Conservation (phyloP, 2,113 vertebrate species). For the Chelonoidis abingdonii region DNA sequence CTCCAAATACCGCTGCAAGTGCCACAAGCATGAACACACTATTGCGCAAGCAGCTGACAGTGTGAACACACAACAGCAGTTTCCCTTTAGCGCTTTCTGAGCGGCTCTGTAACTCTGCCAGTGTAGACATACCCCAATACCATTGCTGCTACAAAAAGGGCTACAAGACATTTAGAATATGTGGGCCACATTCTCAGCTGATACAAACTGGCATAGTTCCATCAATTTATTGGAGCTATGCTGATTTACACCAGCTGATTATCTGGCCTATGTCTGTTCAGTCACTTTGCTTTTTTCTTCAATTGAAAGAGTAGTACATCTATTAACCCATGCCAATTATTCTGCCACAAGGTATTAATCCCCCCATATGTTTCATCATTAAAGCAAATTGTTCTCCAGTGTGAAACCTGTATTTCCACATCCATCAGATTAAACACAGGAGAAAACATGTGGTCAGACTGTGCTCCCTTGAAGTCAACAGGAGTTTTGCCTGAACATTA, state of each 20-base stretch:
- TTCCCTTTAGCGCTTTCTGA: no score
- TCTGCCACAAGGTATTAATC: not conserved
- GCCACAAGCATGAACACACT: no score
- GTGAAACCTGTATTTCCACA: constrained; percentile 6
- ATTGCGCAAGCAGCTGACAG: no score
- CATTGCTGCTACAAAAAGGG: not conserved
- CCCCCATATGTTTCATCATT: not conserved
- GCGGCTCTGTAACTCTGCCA: no score
- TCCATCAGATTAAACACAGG: not conserved
- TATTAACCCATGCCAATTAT: not conserved
- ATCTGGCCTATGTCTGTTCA: not conserved
- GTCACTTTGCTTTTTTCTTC: not conserved
- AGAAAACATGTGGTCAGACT: not conserved
- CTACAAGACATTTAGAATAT: fast-evolving
- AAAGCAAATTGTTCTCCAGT: not conserved
- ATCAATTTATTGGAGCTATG: not conserved
- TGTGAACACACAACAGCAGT: no score
- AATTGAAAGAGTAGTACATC: not conserved
- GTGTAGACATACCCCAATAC: not conserved
- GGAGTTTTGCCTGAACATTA: constrained; percentile 13
- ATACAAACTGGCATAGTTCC: not conserved
- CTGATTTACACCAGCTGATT: not conserved
- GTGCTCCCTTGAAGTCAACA: constrained; percentile 2
- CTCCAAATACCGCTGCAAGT: no score
- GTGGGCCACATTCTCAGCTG: not conserved